Evolutionary conservation across 2,797 vertebrate genomes (phyloP), one percentile per base, ranked within the genome.

Genomic region (Taeniopygia guttata): DNA sequence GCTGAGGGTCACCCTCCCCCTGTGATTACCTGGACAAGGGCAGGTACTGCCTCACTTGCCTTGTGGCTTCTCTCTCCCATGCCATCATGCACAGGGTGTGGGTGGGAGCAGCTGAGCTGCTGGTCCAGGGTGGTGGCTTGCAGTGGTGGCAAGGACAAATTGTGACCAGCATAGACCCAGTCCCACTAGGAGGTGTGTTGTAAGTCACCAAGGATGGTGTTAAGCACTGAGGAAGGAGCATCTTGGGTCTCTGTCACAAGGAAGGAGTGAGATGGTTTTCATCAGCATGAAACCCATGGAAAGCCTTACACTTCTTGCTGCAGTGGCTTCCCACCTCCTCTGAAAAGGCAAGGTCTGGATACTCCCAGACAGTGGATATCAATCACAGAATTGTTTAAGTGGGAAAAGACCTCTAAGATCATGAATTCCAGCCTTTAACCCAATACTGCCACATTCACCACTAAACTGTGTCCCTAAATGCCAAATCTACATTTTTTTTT

Each of bases 1-100:
- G 97, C 97, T 10, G 95, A 97, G 36, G 97, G 97, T 30, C 97
- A 93, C 59, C 97, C 97, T 68, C 66, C 90, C 4, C 97, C 97
- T 0, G 96, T 97, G 38, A 97, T 97, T 38, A 83, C 97, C 81
- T 98, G 97, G 97, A 97, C 97, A 0, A 97, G 97, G 79, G 97
- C 96, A 96, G 97, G 97, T 98, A 97, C 56, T 78, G 66, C 74
- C 34, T 87, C 6, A 1, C 29, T 62, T 55, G 6, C 5, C n/a
- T 62, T 0, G 0, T 3, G 51, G 8, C 55, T 86, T 76, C 36
- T 78, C 46, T 42, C 51, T 90, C 16, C 42, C 2, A 0, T n/a
- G 46, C 14, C 20, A 8, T 26, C 76, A 6, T 34, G 49, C 46
- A 5, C 0, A 1, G 48, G 58, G 14, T 34, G n/a, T 21, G 59